phyloP scores from a whole-genome alignment of 2,888 invertebrate species.

The Phortica magna region DNA sequence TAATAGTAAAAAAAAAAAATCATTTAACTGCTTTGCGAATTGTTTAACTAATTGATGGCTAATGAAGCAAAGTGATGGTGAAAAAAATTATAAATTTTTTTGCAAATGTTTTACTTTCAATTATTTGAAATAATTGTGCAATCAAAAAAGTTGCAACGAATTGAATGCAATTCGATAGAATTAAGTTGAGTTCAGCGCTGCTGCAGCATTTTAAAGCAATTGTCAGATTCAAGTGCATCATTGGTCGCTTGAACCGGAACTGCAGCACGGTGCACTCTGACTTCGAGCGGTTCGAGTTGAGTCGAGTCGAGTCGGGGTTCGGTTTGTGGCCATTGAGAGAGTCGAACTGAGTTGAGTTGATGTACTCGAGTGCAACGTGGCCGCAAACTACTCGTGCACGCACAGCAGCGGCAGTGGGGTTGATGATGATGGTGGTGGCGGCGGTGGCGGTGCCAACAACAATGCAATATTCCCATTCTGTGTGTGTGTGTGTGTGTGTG shows the following conservation, averaged over 20 bases:
- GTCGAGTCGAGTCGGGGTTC: not conserved
- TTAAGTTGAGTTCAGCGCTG: not conserved
- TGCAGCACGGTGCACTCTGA: slow-evolving; percentile 1
- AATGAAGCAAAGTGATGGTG: not conserved
- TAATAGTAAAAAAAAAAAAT: no score
- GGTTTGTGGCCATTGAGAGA: not conserved
- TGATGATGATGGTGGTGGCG: not conserved
- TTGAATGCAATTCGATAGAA: not conserved
- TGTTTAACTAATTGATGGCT: not conserved
- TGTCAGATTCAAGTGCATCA: slow-evolving; percentile 16
- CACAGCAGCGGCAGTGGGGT: not conserved
- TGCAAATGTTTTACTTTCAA: no score
- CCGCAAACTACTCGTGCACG: slow-evolving; percentile 31
- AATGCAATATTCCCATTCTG: not conserved
- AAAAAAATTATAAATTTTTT: no score
- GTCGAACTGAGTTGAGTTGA: slow-evolving; percentile 18
- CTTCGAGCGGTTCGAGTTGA: not conserved
- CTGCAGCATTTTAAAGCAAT: no score
- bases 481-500: not conserved
- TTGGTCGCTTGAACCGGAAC: not conserved
- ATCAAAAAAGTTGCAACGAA: no score
- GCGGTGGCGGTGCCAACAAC: not conserved
- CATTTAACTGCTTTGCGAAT: not conserved
- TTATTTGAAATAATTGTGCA: no score
- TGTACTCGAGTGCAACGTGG: slow-evolving; percentile 18